A percentile compares a stretch with the other conserved stretches of the same genome.
Evolutionary conservation across 2,797 vertebrate genomes (phyloP).

Genomic region (Hyperoplus immaculatus): DNA sequence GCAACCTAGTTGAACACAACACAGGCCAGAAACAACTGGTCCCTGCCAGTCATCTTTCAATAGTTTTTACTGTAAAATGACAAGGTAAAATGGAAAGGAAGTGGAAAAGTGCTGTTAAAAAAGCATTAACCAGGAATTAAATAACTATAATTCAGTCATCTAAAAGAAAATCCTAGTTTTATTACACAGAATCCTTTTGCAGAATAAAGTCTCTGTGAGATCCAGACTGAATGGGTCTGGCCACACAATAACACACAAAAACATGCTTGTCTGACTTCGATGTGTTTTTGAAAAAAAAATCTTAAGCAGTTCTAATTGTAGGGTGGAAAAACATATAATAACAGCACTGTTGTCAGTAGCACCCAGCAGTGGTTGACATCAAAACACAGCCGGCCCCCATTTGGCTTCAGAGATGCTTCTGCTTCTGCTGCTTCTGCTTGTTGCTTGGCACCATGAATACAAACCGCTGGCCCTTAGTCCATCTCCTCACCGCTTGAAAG

Average conservation of each 20-base stretch:
- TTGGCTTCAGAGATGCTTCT: neutral
- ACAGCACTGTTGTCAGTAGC: conserved; percentile 12
- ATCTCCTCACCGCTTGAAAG: neutral
- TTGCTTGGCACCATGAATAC: conserved; percentile 32
- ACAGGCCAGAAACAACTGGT: neutral
- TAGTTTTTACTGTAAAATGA: neutral
- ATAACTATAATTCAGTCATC: neutral
- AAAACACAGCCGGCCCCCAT: neutral
- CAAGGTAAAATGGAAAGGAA: neutral
- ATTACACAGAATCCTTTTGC: neutral
- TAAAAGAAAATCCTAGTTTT: neutral
- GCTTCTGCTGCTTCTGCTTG: conserved; percentile 16
- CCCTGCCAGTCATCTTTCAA: neutral
- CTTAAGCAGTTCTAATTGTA: neutral
- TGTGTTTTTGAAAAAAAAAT: conserved; percentile 9
- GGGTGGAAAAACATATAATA: conserved; percentile 15
- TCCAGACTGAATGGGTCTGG: neutral
- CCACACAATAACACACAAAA: neutral
- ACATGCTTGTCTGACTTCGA: neutral
- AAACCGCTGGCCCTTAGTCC: neutral
- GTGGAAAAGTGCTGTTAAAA: neutral
- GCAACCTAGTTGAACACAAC: neutral
- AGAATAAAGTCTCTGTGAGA: neutral
- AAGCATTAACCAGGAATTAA: neutral
- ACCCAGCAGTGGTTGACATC: conserved; percentile 6